phyloP scores from a whole-genome alignment of 2,888 invertebrate genomes.

The Cremastobaeus sp. region DNA sequence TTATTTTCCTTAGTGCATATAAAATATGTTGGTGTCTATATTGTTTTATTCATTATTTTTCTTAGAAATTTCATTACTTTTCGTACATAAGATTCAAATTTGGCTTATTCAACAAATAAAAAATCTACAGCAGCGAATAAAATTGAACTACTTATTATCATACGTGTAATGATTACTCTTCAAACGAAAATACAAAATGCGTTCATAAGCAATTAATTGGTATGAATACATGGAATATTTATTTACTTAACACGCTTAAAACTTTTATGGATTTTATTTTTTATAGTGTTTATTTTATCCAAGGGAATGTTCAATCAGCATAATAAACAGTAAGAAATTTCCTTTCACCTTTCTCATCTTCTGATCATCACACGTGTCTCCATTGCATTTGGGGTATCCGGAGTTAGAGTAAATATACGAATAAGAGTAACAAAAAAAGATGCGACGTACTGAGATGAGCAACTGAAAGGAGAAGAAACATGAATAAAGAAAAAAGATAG shows the following conservation, averaged over 20 bases:
- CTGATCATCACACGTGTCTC: constrained; percentile 24
- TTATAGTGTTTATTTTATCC: too few relatives aligned
- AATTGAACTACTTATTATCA: too few relatives aligned
- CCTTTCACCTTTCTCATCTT: constrained; percentile 25
- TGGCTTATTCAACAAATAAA: too few relatives aligned
- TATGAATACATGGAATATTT: constrained; percentile 19
- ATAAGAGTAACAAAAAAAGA: constrained; percentile 10
- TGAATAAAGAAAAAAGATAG: constrained; percentile 65
- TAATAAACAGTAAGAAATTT: constrained; percentile 33
- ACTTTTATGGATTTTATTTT: too few relatives aligned
- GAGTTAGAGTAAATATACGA: constrained; percentile 30
- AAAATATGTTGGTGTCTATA: too few relatives aligned
- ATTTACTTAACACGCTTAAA: constrained; percentile 37
- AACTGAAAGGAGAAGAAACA: constrained; percentile 9
- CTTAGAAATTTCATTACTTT: too few relatives aligned
- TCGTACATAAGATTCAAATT: too few relatives aligned
- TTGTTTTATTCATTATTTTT: too few relatives aligned
- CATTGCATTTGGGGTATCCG: constrained; percentile 14
- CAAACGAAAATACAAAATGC: constrained; percentile 24
- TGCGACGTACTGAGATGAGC: neutral
- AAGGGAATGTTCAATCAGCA: constrained; percentile 1
- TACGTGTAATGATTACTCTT: constrained; percentile 13
- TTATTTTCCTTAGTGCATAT: too few relatives aligned
- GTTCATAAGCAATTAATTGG: constrained; percentile 16
- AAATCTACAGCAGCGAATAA: too few relatives aligned